phyloP scores from a whole-genome alignment of 2,888 invertebrate genomes.

The Rotaria macrura region DNA sequence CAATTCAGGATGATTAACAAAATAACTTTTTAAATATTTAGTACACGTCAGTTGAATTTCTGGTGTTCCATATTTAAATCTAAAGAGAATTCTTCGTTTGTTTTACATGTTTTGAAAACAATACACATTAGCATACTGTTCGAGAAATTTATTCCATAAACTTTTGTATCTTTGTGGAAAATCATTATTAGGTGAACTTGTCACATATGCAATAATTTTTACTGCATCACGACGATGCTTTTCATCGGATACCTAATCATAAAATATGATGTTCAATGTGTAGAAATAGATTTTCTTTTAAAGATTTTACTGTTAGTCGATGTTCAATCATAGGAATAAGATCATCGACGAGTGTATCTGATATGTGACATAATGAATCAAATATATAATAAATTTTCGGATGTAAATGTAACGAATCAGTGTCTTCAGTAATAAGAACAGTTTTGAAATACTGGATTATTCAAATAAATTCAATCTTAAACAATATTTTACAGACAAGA shows the following conservation, averaged over 20 bases:
- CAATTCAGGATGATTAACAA: conserved; percentile 12
- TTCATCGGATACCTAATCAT: background rate
- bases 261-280: no score
- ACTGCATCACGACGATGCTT: conserved; percentile 12
- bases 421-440: background rate
- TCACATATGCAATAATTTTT: background rate
- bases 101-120: no score
- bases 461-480: no score
- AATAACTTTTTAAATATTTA: background rate
- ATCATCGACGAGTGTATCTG: background rate
- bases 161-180: background rate
- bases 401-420: background rate
- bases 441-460: background rate
- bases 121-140: background rate
- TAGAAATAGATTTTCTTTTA: background rate
- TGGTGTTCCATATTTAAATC: background rate
- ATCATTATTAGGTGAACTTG: conserved; percentile 10
- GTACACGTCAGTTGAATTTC: background rate
- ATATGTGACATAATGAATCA: background rate
- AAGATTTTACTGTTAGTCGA: background rate
- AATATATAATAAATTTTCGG: background rate
- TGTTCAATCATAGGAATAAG: conserved; percentile 7
- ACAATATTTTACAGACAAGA: background rate
- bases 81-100: background rate
- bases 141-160: background rate